Evolutionary conservation across 1,140 invertebrate genomes (phyloP).

Genomic region (Bombus consobrinus): DNA sequence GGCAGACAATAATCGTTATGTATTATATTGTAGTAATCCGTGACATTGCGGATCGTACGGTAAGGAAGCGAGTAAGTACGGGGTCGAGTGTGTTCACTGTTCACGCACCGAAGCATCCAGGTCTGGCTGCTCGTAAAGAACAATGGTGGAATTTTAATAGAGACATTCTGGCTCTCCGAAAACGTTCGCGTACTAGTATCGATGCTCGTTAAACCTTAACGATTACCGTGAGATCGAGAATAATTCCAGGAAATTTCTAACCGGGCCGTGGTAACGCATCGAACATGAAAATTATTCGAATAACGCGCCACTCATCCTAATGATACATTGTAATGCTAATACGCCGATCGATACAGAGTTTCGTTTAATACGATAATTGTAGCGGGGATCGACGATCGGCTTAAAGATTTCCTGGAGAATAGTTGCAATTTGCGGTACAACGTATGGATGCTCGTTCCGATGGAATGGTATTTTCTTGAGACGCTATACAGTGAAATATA

Average conservation of each 20-base stretch:
- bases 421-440: background rate
- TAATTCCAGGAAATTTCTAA: constrained; percentile 28
- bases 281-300: constrained; percentile 13
- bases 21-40: constrained; percentile 54
- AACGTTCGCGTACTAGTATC: background rate
- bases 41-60: constrained; percentile 5
- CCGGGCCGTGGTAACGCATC: background rate
- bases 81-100: background rate
- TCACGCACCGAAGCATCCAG: constrained; percentile 46
- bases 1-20: constrained; percentile 31
- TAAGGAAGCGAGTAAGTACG: constrained; percentile 50
- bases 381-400: background rate
- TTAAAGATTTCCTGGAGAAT: background rate
- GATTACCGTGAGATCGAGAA: constrained; percentile 39
- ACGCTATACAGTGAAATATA: background rate
- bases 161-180: constrained; percentile 43
- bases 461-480: background rate
- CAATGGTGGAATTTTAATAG: constrained; percentile 51
- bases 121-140: constrained; percentile 44
- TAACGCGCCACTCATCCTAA: constrained; percentile 17
- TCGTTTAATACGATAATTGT: constrained; percentile 54
- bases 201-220: constrained; percentile 44
- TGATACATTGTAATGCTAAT: constrained; percentile 37
- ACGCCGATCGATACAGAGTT: background rate
- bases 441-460: too few relatives aligned